Evolutionary conservation across 2,113 vertebrate species (phyloP).

Genomic region (Macquaria ambigua): DNA sequence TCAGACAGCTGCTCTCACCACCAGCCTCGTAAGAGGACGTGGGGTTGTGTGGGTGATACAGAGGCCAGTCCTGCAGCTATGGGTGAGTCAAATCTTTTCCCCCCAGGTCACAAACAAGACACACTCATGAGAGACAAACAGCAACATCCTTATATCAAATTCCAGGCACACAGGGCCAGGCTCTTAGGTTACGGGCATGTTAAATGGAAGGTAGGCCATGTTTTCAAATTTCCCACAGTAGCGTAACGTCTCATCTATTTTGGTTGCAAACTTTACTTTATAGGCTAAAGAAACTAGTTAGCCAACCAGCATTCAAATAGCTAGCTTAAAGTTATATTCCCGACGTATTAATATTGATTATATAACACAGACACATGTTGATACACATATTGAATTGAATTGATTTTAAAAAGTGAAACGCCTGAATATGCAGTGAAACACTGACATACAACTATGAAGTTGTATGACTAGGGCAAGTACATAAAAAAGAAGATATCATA

Average conservation of each 20-base stretch:
- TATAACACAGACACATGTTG: not conserved
- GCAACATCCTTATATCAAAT: not conserved
- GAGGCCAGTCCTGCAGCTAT: not conserved
- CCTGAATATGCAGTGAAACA: not conserved
- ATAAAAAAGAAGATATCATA: not conserved
- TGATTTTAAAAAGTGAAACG: not conserved
- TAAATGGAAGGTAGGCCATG: not conserved
- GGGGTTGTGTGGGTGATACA: not conserved
- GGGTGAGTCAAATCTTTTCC: not conserved
- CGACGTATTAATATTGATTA: not conserved
- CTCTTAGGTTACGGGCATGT: not conserved
- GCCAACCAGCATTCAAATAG: not conserved
- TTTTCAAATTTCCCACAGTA: not conserved
- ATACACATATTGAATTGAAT: not conserved
- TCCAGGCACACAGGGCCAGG: not conserved
- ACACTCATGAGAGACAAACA: not conserved
- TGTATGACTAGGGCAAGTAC: too few species aligned
- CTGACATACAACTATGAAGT: not conserved
- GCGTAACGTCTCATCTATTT: not conserved
- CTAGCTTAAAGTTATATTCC: not conserved
- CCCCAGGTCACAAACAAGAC: not conserved
- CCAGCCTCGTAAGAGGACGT: not conserved
- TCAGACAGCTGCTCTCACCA: not conserved
- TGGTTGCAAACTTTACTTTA: not conserved
- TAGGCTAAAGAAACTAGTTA: not conserved